phyloP scores from a whole-genome alignment of 2,888 invertebrate species.

The Bombylius major region DNA sequence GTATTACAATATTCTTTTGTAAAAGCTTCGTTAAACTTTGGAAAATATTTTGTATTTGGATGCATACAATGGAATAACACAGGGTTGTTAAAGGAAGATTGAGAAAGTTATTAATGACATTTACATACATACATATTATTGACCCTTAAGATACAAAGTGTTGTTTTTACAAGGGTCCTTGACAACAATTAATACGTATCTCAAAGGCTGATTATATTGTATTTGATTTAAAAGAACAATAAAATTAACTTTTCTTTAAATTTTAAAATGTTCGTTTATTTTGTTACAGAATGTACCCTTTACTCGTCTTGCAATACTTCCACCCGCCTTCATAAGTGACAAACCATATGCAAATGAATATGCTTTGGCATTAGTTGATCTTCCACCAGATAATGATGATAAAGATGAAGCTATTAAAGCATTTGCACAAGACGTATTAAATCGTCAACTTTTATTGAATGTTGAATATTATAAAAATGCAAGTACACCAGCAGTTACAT shows the following conservation, averaged over 20 bases:
- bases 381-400: conserved; percentile 82
- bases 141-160: too few relatives aligned
- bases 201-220: too few relatives aligned
- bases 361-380: conserved; percentile 64
- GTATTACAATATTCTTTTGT: neutral
- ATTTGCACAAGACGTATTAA: conserved; percentile 50
- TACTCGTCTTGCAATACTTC: conserved; percentile 69
- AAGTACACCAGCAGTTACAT: conserved; percentile 30
- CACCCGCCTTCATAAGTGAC: conserved; percentile 59
- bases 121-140: too few relatives aligned
- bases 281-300: conserved; percentile 43
- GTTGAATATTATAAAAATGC: conserved; percentile 54
- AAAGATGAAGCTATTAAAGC: conserved; percentile 58
- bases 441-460: conserved; percentile 69
- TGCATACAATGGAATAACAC: neutral
- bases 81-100: neutral
- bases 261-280: neutral
- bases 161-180: too few relatives aligned
- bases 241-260: neutral
- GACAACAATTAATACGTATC: too few relatives aligned
- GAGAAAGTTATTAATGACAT: too few relatives aligned
- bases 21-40: neutral
- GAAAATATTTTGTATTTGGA: neutral
- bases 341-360: conserved; percentile 81
- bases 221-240: too few relatives aligned